These are phyloP conservation scores for Elephantulus edwardii DNA, from an alignment of 2,113 vertebrate species.

Conservation along the genomic window DNA sequence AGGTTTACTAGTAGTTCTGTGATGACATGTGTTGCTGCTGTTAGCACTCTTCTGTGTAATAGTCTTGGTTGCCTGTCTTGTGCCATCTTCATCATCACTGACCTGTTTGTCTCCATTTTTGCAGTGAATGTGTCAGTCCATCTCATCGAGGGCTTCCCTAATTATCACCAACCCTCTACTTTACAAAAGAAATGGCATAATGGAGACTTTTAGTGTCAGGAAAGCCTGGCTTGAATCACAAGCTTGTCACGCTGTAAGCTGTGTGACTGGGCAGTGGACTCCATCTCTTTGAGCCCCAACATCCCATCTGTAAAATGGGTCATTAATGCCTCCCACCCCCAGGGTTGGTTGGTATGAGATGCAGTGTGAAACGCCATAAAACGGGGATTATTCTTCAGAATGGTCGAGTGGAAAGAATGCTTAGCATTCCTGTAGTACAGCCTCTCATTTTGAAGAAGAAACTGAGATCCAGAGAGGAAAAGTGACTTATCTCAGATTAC, in stretches of 20 bases:
- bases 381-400: background rate
- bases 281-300: background rate
- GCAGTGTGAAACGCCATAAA: too few species aligned
- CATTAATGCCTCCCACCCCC: background rate
- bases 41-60: background rate
- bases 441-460: background rate
- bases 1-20: background rate
- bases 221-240: background rate
- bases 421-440: background rate
- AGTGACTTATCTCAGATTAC: background rate
- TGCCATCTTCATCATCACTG: background rate
- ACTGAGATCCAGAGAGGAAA: background rate
- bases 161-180: background rate
- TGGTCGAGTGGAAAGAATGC: background rate
- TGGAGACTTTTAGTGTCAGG: background rate
- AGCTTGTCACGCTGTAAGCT: background rate
- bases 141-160: background rate
- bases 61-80: background rate
- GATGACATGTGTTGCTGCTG: background rate
- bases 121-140: too few species aligned
- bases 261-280: background rate
- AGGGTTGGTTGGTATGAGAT: background rate
- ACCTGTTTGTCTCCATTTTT: background rate
- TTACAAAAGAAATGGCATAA: background rate
- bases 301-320: background rate